phyloP scores from a whole-genome alignment of 2,797 vertebrate species.

The Acipenser transmontanus region DNA sequence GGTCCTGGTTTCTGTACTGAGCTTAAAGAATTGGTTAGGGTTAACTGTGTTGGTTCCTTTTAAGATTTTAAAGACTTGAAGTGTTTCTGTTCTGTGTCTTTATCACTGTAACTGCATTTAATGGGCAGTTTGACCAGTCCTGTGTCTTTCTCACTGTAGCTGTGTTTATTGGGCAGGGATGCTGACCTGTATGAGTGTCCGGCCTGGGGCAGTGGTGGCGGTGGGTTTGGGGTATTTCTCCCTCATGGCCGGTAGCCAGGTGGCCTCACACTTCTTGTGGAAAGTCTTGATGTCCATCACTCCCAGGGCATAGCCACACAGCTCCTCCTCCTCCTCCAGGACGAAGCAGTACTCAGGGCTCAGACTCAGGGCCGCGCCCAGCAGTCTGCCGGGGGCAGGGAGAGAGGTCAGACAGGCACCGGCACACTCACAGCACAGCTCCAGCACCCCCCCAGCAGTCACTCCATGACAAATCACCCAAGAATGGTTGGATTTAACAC shows the following conservation, averaged over 20 bases:
- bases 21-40: too few species aligned
- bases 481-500: too few species aligned
- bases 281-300: conserved; percentile 66
- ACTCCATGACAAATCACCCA: too few species aligned
- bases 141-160: not conserved
- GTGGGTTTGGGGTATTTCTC: conserved; percentile 63
- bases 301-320: conserved; percentile 68
- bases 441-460: not conserved
- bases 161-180: not conserved
- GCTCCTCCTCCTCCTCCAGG: conserved; percentile 72
- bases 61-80: too few species aligned
- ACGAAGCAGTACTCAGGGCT: conserved; percentile 74
- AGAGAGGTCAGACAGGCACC: not conserved
- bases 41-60: too few species aligned
- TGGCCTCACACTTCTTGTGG: conserved; percentile 63
- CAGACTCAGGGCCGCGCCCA: conserved; percentile 69
- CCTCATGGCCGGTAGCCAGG: conserved; percentile 68
- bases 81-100: not conserved
- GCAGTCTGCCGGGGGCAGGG: conserved; percentile 46
- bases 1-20: too few species aligned
- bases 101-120: too few species aligned
- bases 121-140: not conserved
- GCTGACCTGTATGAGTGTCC: conserved; percentile 33
- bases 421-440: not conserved
- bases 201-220: conserved; percentile 30